Base-by-base conservation (phyloP, 2,797 vertebrate genomes). In the Mastacembelus armatus region DNA sequence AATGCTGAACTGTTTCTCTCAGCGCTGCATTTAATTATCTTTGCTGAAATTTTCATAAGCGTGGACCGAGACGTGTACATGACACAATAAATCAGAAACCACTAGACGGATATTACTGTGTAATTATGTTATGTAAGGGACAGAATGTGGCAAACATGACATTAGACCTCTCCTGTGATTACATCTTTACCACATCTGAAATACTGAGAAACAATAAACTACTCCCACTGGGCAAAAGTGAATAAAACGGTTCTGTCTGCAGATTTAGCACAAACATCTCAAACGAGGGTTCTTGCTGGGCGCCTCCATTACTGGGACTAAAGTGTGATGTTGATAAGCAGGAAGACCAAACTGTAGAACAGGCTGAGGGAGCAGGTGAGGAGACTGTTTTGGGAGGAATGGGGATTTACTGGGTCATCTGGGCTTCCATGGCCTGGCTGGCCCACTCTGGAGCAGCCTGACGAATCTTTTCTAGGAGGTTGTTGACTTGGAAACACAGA, bases 401-500 rank as follows among this genome's bases (percentile, higher is more conserved):
- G 32, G 7, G 4, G 40, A 39, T 21, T 94, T 92, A 99, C 74
- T 99, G 98, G 66, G 96, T 95, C 98, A 99, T 99, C 89, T 99
- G 97, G 27, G 95, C 91, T 69, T 99, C 98, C 96, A 99, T 95
- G 7, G 98, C 97, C 73, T 98, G 97, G 0, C 96, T 96, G 0
- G 98, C 97, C 98, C 98, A 99, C 76, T 99, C 98, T 0, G 98
- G 98, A 30, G 96, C 97, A 2, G 95, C 97, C 79, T 93, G 92
- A 26, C 95, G 97, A 72, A 99, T 99, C 89, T 99, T 99, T 87
- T 99, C 98, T 84, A 99, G 90, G 19, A 99, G 94, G 85, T 98
- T 98, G 92, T 99, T 99, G 61, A 99, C 98, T 81, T 99, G 98
- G 90, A 99, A 99, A 92, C 98, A 99, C 71, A 99, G 92, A 0